These are phyloP conservation scores for Hemitrygon akajei DNA, from an alignment of 2,797 vertebrate genomes.

Conservation along the genomic window DNA sequence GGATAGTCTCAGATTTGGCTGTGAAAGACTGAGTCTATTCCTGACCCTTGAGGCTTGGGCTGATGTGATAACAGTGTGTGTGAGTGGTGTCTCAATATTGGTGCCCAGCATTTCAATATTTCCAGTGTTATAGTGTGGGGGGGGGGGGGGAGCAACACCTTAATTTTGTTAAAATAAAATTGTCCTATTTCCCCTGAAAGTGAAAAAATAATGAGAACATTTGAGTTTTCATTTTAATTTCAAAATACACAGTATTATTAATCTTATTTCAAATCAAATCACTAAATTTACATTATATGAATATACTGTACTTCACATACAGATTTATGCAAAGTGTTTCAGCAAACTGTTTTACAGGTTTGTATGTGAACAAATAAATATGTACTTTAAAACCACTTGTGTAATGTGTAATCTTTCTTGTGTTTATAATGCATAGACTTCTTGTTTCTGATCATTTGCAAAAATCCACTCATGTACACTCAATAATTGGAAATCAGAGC, in stretches of 20 bases:
- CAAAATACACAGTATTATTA: not conserved
- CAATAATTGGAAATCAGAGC: not conserved
- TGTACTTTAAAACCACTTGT: not conserved
- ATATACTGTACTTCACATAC: not conserved
- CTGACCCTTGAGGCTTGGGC: not conserved
- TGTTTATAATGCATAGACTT: not conserved
- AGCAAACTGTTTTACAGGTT: not conserved
- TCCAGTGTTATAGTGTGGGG: not conserved
- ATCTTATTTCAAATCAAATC: conserved; percentile 16
- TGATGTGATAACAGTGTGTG: not conserved
- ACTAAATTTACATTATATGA: not conserved
- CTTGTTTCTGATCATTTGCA: not conserved
- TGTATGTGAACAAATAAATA: conserved; percentile 9
- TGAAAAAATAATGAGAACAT: not conserved
- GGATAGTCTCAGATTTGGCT: not conserved
- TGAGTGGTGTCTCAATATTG: not conserved
- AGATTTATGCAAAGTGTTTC: not conserved
- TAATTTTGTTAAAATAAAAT: not conserved
- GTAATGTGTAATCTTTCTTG: not conserved
- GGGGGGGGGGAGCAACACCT: too few relatives aligned
- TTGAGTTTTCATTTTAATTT: not conserved
- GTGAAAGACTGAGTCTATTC: not conserved
- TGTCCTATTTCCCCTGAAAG: not conserved
- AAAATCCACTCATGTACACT: not conserved
- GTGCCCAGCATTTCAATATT: not conserved